These are phyloP conservation scores for Chiloscyllium plagiosum DNA, from an alignment of 2,113 vertebrate species.

Conservation along the genomic window DNA sequence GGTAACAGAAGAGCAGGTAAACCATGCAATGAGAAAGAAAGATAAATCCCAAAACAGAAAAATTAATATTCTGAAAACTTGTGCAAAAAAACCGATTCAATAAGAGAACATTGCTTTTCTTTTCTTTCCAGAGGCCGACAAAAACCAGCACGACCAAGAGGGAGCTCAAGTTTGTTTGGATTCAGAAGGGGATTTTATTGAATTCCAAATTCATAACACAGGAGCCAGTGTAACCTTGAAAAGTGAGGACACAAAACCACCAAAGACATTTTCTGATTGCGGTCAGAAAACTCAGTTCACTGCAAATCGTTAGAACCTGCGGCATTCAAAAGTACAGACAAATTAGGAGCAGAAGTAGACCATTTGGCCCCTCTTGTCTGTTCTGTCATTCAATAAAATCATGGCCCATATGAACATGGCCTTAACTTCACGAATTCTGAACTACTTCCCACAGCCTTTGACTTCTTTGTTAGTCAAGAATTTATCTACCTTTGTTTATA, in stretches of 20 bases:
- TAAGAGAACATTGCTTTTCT: not conserved
- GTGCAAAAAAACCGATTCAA: not conserved
- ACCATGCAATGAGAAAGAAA: not conserved
- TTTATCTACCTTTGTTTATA: too few relatives aligned
- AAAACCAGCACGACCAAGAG: not conserved
- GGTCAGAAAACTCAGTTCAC: not conserved
- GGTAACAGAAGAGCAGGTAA: not conserved
- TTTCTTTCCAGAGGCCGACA: not conserved
- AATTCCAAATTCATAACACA: not conserved
- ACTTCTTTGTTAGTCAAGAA: too few relatives aligned
- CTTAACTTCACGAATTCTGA: too few relatives aligned
- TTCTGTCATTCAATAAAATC: too few relatives aligned
- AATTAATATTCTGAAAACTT: not conserved
- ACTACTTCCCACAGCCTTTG: too few relatives aligned
- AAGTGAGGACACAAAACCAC: not conserved
- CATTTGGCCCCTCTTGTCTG: too few relatives aligned
- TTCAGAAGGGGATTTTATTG: not conserved
- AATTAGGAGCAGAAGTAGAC: too few relatives aligned
- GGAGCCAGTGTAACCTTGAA: not conserved
- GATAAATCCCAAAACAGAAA: not conserved
- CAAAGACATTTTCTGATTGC: not conserved
- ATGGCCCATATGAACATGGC: too few relatives aligned
- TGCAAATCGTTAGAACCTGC: not conserved
- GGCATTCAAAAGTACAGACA: too few relatives aligned
- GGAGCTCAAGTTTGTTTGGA: not conserved